These are phyloP conservation scores for Gorsachius goisagi DNA, from an alignment of 2,113 vertebrate genomes.

Conservation along the genomic window DNA sequence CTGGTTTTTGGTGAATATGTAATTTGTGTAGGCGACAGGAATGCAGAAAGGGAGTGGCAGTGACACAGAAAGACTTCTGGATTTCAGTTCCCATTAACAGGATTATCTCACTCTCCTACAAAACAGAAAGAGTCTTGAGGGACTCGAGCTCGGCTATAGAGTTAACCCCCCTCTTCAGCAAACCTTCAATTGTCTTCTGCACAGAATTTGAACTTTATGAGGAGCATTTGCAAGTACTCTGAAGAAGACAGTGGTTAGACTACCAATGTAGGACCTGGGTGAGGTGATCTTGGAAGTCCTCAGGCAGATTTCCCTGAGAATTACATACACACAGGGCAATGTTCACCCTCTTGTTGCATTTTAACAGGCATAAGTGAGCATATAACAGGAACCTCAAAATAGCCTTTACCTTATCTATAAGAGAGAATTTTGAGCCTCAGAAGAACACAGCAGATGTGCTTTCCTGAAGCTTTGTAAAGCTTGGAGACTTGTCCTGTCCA, in stretches of 20 bases:
- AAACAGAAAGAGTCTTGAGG: not conserved
- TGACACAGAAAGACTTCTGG: not conserved
- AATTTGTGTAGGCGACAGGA: not conserved
- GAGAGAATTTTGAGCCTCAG: not conserved
- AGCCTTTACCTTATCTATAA: not conserved
- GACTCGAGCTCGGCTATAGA: not conserved
- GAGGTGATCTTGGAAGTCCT: not conserved
- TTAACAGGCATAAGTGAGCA: not conserved
- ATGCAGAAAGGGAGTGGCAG: not conserved
- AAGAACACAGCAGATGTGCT: not conserved
- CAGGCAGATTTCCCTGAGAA: not conserved
- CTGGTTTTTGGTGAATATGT: not conserved
- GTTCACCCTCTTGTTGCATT: not conserved
- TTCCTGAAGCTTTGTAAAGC: not conserved
- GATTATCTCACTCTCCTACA: not conserved
- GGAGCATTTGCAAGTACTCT: not conserved
- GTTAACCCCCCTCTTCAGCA: not conserved
- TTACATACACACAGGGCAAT: not conserved
- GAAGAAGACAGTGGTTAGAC: not conserved
- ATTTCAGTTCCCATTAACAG: not conserved
- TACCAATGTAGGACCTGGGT: not conserved
- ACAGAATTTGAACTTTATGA: not conserved
- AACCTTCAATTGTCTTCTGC: not conserved
- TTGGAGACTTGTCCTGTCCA: not conserved
- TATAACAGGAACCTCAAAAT: not conserved